Base-by-base conservation (phyloP, 1,140 invertebrate genomes). In the Camponotus floridanus region DNA sequence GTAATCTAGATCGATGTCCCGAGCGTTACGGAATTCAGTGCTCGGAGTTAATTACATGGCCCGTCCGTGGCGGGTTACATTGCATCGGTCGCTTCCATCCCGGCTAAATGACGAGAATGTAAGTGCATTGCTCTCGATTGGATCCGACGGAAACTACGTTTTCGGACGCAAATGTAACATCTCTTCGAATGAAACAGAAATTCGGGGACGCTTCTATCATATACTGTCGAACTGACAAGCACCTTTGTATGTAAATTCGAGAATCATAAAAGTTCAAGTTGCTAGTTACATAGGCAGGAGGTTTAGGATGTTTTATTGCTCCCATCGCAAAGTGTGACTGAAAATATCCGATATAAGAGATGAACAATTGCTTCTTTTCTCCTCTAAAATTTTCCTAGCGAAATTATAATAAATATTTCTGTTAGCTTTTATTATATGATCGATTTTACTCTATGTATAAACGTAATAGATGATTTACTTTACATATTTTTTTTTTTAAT, bases 1-100 rank as follows among this genome's bases (percentile, higher is more conserved):
- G 88, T 89, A 89, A 88, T 89, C 85, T 76, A 74, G 83, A 89
- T 86, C 87, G 87, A 89, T 88, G 88, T 61, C n/a, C 80, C 6
- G 42, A 15, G 55, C 74, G 76, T 86, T 73, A 67, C 71, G 87
- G 76, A 86, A 88, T 80, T 88, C 61, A 68, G 61, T 85, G 48
- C 67, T 70, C 45, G 13, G 57, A 89, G 67, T 88, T 88, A 88
- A 89, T 89, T 89, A 86, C 71, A 64, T 36, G 51, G 57, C 11
- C 70, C 55, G 11, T 1, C 9, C 45, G 51, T 57, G 67, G 85
- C 42, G 62, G 68, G 36, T 85, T 85, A 76, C 51, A 26, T 76
- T 13, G n/a, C 13, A 61, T 74, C 36, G 67, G 48, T 80, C 64
- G 64, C 48, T 39, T 42, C 55, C 26, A n/a, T 59, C 42, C 42